Evolutionary conservation across 2,797 vertebrate species (phyloP).

Genomic region (Chlorospingus semifuscus): DNA sequence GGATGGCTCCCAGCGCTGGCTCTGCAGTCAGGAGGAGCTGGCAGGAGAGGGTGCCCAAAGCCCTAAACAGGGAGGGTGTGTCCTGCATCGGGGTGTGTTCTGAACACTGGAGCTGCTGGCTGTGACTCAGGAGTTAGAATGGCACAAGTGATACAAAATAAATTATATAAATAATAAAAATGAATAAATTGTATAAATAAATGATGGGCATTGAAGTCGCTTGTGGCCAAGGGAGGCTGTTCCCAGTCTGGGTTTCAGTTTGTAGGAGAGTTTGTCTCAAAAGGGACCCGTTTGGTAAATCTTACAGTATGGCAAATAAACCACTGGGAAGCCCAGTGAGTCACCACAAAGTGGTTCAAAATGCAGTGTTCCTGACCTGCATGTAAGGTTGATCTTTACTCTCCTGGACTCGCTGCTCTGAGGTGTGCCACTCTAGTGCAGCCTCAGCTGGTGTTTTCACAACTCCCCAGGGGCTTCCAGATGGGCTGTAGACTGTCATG

Average conservation of each 20-base stretch:
- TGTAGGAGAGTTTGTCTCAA: background rate
- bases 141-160: background rate
- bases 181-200: no score
- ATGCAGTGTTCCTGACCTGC: background rate
- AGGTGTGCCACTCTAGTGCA: accelerated
- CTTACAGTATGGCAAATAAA: background rate
- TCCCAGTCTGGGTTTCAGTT: background rate
- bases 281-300: background rate
- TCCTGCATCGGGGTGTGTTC: background rate
- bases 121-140: background rate
- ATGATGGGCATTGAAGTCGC: background rate
- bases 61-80: accelerated
- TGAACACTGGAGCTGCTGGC: background rate
- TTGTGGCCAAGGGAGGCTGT: background rate
- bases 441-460: background rate
- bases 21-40: background rate
- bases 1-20: accelerated
- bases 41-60: background rate
- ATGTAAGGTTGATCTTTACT: background rate
- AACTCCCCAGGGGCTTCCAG: background rate
- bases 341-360: background rate
- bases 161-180: no score
- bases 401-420: background rate
- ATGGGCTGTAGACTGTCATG: background rate
- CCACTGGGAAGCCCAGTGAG: background rate